Conservation (phyloP, 2,888 invertebrate species). For the Ligdia adustata region DNA sequence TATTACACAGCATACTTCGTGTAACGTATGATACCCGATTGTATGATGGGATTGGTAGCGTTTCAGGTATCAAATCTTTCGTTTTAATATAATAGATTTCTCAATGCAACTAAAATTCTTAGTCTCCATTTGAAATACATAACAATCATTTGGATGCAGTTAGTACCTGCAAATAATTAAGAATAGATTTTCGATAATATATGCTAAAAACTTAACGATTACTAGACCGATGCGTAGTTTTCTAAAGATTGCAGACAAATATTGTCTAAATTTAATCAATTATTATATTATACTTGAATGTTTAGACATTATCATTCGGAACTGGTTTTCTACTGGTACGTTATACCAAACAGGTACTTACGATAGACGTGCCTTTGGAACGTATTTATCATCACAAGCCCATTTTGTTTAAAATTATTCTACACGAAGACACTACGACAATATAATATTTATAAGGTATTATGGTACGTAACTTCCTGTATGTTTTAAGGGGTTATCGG, state of each 20-base stretch:
- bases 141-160: no score
- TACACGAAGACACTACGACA: not conserved
- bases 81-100: no score
- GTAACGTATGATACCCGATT: no score
- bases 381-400: conserved; percentile 11
- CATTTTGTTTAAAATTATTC: conserved; percentile 9
- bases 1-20: not conserved
- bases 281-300: not conserved
- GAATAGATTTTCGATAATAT: no score
- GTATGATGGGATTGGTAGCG: no score
- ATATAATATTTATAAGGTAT: conserved; percentile 4
- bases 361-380: conserved; percentile 1
- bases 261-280: conserved; percentile 3
- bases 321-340: conserved; percentile 13
- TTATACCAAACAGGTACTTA: conserved; percentile 13
- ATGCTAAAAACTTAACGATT: no score
- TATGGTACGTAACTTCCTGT: not conserved
- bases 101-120: no score
- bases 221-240: not conserved
- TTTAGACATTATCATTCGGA: conserved; percentile 15
- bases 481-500: not conserved
- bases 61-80: no score
- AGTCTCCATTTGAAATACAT: no score
- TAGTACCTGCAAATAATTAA: no score
- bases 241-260: conserved; percentile 2